Conservation (phyloP, 2,113 vertebrate species). For the Bagarius yarrelli region DNA sequence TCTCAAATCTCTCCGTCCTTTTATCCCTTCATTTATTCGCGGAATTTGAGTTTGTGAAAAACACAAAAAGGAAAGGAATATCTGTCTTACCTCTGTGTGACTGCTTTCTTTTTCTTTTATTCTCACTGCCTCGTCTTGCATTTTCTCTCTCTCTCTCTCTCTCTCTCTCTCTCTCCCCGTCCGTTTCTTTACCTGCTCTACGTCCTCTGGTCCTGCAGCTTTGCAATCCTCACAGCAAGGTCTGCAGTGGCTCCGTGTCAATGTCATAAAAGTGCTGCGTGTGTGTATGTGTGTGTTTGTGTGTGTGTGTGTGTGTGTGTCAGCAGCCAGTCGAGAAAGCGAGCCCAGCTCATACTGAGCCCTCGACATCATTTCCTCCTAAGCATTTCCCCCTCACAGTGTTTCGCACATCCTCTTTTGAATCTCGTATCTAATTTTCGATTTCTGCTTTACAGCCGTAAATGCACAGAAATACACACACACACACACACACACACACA, state of each 20-base stretch:
- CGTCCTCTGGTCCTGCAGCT: slow-evolving; percentile 59
- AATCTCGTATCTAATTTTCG: slow-evolving; percentile 23
- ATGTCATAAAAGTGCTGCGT: slow-evolving; percentile 57
- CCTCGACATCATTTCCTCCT: slow-evolving; percentile 58
- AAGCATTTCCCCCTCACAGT: slow-evolving; percentile 48
- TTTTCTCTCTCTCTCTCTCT: slow-evolving; percentile 3
- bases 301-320: neutral
- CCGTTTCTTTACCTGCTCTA: slow-evolving; percentile 57
- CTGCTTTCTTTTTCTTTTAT: slow-evolving; percentile 40
- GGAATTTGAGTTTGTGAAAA: neutral
- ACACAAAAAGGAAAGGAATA: neutral
- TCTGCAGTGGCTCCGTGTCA: slow-evolving; percentile 61
- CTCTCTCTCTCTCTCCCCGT: slow-evolving; percentile 11
- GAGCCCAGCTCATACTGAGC: slow-evolving; percentile 28
- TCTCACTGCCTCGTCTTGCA: slow-evolving; percentile 47
- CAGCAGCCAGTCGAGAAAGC: slow-evolving; percentile 37
- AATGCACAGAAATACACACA: neutral
- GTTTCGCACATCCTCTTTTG: slow-evolving; percentile 52
- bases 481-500: slow-evolving; percentile 3
- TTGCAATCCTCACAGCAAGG: slow-evolving; percentile 44
- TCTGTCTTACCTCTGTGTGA: slow-evolving; percentile 56
- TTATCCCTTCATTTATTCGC: neutral
- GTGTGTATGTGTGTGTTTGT: neutral
- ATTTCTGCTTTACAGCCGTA: slow-evolving; percentile 13
- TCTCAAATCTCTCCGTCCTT: neutral